Conservation (phyloP, 2,113 vertebrate genomes). For the Balaeniceps rex region DNA sequence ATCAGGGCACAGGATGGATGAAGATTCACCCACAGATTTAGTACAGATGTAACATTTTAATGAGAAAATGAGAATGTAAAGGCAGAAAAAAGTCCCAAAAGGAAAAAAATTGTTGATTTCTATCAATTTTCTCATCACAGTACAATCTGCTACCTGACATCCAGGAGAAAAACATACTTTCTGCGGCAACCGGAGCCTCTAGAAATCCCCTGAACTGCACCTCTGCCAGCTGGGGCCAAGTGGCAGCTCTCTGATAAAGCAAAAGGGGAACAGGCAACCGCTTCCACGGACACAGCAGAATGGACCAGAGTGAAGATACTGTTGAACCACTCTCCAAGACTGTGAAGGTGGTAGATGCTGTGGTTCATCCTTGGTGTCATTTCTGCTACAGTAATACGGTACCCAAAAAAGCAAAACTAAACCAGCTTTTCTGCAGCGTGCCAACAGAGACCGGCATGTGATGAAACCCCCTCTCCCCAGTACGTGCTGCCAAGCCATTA, state of each 20-base stretch:
- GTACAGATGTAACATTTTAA: background rate
- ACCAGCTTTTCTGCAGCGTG: background rate
- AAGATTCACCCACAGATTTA: background rate
- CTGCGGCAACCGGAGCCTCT: background rate
- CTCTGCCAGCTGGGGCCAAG: background rate
- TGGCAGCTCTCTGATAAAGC: background rate
- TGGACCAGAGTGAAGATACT: fast-evolving
- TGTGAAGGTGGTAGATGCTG: background rate
- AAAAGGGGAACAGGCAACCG: background rate
- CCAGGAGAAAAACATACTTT: background rate
- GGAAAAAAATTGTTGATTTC: background rate
- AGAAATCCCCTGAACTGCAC: background rate
- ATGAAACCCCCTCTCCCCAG: background rate
- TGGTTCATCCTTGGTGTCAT: background rate
- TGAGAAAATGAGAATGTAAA: background rate
- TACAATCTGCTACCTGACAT: background rate
- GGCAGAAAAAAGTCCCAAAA: background rate
- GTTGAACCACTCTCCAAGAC: background rate
- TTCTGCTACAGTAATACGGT: background rate
- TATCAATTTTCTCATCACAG: background rate
- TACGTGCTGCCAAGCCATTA: background rate
- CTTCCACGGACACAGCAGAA: background rate
- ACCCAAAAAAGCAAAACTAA: background rate
- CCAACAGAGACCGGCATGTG: fast-evolving
- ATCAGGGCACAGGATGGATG: background rate